Evolutionary conservation across 2,888 invertebrate species (phyloP).

Genomic region (Napeogenes inachia): DNA sequence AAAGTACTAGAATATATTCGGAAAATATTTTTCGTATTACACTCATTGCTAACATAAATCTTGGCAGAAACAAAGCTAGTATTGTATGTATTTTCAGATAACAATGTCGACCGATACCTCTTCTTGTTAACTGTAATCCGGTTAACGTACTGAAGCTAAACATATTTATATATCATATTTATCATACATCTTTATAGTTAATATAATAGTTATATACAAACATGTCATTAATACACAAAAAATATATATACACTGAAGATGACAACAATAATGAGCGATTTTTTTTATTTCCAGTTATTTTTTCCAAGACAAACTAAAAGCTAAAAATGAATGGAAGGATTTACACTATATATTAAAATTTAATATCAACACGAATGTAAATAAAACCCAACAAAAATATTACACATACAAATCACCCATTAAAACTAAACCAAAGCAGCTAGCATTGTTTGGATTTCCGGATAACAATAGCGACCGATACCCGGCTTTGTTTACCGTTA

Average conservation of each 20-base stretch:
- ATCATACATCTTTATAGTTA: too few species aligned
- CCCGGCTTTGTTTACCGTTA: slow-evolving; percentile 46
- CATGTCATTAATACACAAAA: too few species aligned
- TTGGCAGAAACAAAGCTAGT: not conserved
- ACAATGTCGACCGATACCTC: not conserved
- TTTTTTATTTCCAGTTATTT: too few species aligned
- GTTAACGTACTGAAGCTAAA: not conserved
- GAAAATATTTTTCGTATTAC: not conserved
- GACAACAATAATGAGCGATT: too few species aligned
- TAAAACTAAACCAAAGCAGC: slow-evolving; percentile 32
- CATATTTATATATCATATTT: too few species aligned
- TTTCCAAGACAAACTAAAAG: too few species aligned
- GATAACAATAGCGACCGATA: slow-evolving; percentile 56
- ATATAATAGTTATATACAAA: too few species aligned
- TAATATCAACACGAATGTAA: not conserved
- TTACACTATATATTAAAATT: not conserved
- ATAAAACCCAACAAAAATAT: not conserved
- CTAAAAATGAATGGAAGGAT: too few species aligned
- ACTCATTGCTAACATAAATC: not conserved
- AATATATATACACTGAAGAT: too few species aligned
- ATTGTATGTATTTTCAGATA: slow-evolving; percentile 1
- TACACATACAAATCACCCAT: slow-evolving; percentile 21
- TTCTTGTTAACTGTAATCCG: not conserved
- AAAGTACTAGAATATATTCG: not conserved
- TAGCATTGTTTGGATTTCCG: slow-evolving; percentile 40